phyloP scores from a whole-genome alignment of 1,140 invertebrate genomes.

The Pentalonia nigronervosa region DNA sequence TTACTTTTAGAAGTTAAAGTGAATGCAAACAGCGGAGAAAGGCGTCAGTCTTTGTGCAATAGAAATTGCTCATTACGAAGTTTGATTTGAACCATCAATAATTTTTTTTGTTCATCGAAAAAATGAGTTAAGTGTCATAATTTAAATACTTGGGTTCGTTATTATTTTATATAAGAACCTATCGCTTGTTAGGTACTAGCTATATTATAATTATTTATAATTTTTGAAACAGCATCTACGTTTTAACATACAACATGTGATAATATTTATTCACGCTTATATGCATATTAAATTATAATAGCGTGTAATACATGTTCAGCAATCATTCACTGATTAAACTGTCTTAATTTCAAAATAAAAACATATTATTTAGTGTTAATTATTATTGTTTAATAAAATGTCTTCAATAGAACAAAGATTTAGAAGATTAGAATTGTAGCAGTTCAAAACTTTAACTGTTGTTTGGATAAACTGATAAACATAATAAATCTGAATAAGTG shows the following conservation, averaged over 20 bases:
- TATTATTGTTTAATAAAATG: not conserved
- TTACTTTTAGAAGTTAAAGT: not conserved
- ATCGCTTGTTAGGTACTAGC: not conserved
- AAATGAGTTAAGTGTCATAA: not conserved
- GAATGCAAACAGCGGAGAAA: conserved; percentile 17
- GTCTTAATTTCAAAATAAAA: not conserved
- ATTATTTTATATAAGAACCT: not conserved
- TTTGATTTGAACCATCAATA: not conserved
- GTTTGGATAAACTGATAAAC: not conserved
- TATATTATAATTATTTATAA: not conserved
- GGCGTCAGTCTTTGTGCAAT: not conserved
- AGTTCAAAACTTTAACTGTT: not conserved
- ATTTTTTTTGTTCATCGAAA: too few relatives aligned
- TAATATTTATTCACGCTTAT: not conserved
- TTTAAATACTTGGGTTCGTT: not conserved
- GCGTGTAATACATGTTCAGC: not conserved
- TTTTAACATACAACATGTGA: not conserved
- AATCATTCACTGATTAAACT: not conserved
- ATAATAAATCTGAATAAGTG: not conserved
- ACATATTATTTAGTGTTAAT: not conserved
- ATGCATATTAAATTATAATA: not conserved
- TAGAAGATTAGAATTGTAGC: not conserved
- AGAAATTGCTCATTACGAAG: not conserved
- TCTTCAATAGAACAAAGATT: not conserved
- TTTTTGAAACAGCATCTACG: not conserved